Evolutionary conservation across 2,797 vertebrate genomes (phyloP).

Genomic region (Austrolebias charrua): DNA sequence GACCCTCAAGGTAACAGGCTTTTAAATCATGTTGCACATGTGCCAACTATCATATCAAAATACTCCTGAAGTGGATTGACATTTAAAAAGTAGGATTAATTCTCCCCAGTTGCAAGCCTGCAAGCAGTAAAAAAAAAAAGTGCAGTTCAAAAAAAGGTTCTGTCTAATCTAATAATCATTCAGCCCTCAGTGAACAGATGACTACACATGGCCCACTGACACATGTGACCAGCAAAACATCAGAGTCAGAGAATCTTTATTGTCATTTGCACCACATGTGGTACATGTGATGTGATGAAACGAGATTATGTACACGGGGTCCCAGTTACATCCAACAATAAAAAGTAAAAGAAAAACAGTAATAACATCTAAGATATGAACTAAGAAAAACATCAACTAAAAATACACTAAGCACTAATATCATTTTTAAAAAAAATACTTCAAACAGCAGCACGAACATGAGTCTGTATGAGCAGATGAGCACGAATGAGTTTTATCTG

Average conservation of each 20-base stretch:
- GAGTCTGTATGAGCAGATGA: no score
- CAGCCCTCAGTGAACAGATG: conserved; percentile 48
- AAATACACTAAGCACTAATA: no score
- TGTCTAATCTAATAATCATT: conserved; percentile 75
- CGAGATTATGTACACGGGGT: no score
- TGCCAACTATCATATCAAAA: not conserved
- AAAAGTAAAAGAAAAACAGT: no score
- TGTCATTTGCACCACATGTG: no score
- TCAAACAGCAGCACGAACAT: no score
- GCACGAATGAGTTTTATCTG: conserved; percentile 39
- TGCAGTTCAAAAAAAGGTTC: conserved; percentile 76
- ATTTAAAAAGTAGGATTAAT: not conserved
- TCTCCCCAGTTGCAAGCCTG: conserved; percentile 5
- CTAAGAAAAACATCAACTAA: no score
- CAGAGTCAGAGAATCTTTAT: no score
- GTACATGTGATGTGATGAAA: no score
- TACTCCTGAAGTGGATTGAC: not conserved
- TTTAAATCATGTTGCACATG: not conserved
- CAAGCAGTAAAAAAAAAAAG: conserved; percentile 67
- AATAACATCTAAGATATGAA: no score
- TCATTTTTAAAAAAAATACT: no score
- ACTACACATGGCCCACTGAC: conserved; percentile 37
- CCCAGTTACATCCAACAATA: no score
- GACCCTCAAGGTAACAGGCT: conserved; percentile 89
- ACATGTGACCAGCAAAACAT: conserved; percentile 57